A percentile compares a stretch with the other conserved stretches of the same genome.
These are phyloP conservation scores for Sinocyclocheilus anophthalmus DNA, from an alignment of 2,113 vertebrate genomes.

Conservation along the genomic window DNA sequence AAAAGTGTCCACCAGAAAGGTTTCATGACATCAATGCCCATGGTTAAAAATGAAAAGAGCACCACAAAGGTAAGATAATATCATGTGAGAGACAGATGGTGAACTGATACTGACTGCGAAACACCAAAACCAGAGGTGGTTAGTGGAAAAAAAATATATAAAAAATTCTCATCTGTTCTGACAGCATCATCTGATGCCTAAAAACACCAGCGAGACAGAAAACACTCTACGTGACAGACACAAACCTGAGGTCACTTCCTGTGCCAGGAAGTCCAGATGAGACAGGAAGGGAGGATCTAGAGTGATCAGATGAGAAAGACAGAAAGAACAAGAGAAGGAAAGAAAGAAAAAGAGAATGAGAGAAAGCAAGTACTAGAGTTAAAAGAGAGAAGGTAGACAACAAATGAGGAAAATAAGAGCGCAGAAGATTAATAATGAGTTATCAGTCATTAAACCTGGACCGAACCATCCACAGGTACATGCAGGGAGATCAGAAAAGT, in stretches of 20 bases:
- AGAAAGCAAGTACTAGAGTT: not conserved
- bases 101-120: not conserved
- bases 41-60: not conserved
- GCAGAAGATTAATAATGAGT: constrained; percentile 35
- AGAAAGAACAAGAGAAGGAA: constrained; percentile 7
- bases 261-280: constrained; percentile 86
- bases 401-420: constrained; percentile 30
- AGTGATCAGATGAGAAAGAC: constrained; percentile 69
- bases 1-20: not conserved
- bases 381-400: not conserved
- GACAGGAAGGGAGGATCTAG: constrained; percentile 88
- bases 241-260: constrained; percentile 91
- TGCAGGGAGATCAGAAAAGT: constrained; percentile 1
- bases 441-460: constrained; percentile 40
- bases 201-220: not conserved
- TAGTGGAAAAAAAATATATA: not conserved
- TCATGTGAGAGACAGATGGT: not conserved
- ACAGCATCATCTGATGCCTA: no score
- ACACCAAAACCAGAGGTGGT: not conserved
- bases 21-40: not conserved
- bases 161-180: not conserved
- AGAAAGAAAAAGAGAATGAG: not conserved
- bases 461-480: constrained; percentile 32
- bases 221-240: constrained; percentile 24
- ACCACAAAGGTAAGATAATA: not conserved